These are phyloP conservation scores for Palythoa heliodiscus DNA, from an alignment of 92 coral and sea anemone genomes.

Conservation along the genomic window DNA sequence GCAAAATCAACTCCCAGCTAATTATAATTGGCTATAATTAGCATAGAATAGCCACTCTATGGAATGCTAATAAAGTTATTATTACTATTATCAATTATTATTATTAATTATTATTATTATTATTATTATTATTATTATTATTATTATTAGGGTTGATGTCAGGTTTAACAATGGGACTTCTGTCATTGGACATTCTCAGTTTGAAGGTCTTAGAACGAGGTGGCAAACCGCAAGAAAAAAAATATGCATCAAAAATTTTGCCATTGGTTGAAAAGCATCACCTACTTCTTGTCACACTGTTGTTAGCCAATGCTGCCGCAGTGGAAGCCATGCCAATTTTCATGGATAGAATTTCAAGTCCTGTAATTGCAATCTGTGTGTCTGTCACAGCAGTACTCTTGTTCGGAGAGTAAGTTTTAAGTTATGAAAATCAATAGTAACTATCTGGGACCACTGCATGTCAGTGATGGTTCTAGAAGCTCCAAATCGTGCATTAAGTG, in stretches of 20 bases:
- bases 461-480: not conserved
- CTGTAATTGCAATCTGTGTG: slow-evolving; percentile 90
- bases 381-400: slow-evolving; percentile 97
- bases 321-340: slow-evolving; percentile 98
- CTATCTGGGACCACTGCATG: not conserved
- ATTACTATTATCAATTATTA: not conserved
- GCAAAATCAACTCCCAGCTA: too few species aligned
- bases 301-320: slow-evolving; percentile 94
- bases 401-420: slow-evolving; percentile 94
- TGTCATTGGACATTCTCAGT: slow-evolving; percentile 93
- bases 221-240: slow-evolving; percentile 82
- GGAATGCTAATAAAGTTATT: too few species aligned
- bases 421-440: not conserved
- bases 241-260: slow-evolving; percentile 83
- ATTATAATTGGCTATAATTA: too few species aligned
- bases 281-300: slow-evolving; percentile 83
- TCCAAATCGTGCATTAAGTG: not conserved
- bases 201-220: slow-evolving; percentile 92
- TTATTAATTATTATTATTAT: not conserved
- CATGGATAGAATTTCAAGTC: slow-evolving; percentile 91
- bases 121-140: not conserved
- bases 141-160: slow-evolving; percentile 82
- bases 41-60: too few species aligned
- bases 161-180: slow-evolving; percentile 95
- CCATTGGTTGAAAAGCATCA: slow-evolving; percentile 92